These are phyloP conservation scores for Xenus cinereus DNA, from an alignment of 2,113 vertebrate genomes.

Conservation along the genomic window DNA sequence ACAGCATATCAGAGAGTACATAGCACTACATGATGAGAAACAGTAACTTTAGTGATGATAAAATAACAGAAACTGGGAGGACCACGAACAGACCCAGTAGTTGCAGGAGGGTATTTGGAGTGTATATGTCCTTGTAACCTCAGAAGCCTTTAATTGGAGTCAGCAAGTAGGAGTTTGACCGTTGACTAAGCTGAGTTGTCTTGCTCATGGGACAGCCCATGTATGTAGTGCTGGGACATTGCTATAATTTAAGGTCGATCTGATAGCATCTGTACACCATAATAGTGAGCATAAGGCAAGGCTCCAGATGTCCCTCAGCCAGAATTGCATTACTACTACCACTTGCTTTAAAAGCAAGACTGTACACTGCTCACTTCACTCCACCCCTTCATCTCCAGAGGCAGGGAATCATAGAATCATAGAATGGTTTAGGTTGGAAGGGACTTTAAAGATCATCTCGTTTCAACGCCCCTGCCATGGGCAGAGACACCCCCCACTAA, in stretches of 20 bases:
- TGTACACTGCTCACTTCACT: too few species aligned
- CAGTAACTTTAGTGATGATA: neutral
- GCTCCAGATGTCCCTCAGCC: accelerated
- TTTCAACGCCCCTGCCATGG: neutral
- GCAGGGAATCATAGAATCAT: neutral
- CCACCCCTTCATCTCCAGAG: neutral
- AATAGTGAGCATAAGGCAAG: neutral
- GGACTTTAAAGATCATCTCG: neutral
- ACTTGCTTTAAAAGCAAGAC: neutral
- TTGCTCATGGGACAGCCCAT: accelerated
- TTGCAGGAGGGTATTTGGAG: neutral
- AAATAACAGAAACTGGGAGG: neutral
- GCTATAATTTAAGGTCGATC: neutral
- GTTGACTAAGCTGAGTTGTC: neutral
- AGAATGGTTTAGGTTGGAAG: neutral
- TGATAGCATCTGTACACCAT: neutral
- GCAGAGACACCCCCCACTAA: neutral
- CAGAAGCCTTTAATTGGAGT: neutral
- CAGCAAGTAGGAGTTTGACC: neutral
- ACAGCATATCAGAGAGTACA: neutral
- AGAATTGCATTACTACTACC: neutral
- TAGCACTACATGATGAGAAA: neutral
- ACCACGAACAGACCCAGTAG: neutral
- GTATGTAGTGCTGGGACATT: accelerated
- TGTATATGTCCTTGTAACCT: neutral